phyloP scores from a whole-genome alignment of 2,888 invertebrate species.

The Ephialtes manifestator region DNA sequence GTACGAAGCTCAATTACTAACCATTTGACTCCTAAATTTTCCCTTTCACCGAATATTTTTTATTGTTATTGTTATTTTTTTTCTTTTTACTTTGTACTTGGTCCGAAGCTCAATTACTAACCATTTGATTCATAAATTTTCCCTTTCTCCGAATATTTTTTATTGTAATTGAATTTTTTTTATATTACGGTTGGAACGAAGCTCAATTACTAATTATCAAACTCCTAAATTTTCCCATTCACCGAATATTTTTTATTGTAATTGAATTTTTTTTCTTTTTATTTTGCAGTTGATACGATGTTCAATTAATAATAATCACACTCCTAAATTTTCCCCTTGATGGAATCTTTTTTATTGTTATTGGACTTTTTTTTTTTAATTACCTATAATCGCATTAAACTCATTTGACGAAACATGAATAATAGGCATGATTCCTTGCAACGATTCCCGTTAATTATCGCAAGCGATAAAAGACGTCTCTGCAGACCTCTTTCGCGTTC shows the following conservation, averaged over 20 bases:
- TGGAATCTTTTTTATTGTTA: no score
- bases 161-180: no score
- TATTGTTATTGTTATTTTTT: no score
- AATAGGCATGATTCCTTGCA: constrained; percentile 5
- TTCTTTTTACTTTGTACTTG: neutral
- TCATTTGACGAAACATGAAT: constrained; percentile 20
- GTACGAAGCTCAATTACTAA: neutral
- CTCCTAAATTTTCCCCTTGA: neutral
- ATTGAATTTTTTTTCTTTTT: neutral
- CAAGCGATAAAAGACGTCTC: constrained; percentile 27
- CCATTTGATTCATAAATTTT: no score
- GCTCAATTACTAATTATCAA: no score
- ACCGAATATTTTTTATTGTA: no score
- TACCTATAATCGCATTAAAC: constrained; percentile 6
- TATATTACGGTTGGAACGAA: neutral
- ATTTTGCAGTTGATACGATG: neutral
- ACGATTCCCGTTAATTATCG: constrained; percentile 48
- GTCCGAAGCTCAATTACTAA: neutral
- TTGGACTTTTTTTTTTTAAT: neutral
- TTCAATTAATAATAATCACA: neutral
- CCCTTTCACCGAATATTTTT: no score
- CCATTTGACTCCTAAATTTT: no score
- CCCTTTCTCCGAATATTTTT: no score
- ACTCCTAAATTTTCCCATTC: no score
- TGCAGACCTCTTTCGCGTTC: constrained; percentile 20